Evolutionary conservation across 2,797 vertebrate species (phyloP).

Genomic region (Agapornis canus): DNA sequence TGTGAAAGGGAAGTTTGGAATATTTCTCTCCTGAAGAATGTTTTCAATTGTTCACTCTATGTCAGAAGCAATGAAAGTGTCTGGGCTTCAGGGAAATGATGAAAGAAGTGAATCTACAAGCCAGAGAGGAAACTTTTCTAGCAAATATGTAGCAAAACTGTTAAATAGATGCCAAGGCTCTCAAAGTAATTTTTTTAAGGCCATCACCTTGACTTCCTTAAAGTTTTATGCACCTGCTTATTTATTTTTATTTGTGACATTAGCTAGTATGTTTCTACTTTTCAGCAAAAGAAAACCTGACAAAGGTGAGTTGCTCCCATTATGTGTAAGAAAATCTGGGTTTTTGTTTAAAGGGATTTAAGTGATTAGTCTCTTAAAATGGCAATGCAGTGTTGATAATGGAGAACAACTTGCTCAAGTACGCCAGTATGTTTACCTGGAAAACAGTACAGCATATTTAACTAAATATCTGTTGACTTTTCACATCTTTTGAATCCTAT

Average conservation of each 20-base stretch:
- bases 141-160: background rate
- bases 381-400: background rate
- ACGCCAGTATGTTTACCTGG: constrained; percentile 8
- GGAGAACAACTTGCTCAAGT: constrained; percentile 33
- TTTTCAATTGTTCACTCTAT: constrained; percentile 75
- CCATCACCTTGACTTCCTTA: background rate
- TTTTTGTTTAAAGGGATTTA: constrained; percentile 6
- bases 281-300: constrained; percentile 14
- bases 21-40: constrained; percentile 76
- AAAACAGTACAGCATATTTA: constrained; percentile 22
- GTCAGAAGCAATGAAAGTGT: constrained; percentile 57
- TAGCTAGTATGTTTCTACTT: background rate
- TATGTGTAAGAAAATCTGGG: constrained; percentile 7
- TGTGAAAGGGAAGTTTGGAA: constrained; percentile 75
- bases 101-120: constrained; percentile 57
- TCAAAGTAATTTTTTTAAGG: constrained; percentile 11
- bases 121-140: background rate
- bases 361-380: constrained; percentile 36
- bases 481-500: constrained; percentile 15
- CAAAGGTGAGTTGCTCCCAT: constrained; percentile 36
- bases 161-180: background rate
- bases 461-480: constrained; percentile 16
- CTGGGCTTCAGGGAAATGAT: constrained; percentile 48
- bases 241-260: constrained; percentile 36
- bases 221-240: constrained; percentile 23